Evolutionary conservation across 2,797 vertebrate species (phyloP).

Genomic region (Stomatorhinus walkeri): DNA sequence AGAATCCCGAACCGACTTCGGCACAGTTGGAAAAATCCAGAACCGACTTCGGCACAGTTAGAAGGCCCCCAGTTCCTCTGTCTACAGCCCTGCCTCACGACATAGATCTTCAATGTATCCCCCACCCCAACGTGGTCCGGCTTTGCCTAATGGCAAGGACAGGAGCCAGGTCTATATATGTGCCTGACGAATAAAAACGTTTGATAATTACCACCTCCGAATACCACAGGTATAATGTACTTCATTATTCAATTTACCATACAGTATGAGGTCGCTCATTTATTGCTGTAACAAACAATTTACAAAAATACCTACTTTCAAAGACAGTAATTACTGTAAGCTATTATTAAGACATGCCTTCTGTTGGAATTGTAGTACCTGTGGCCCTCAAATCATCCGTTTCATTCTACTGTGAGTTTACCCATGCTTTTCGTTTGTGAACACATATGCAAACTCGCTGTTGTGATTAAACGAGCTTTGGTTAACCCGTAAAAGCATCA

Average conservation of each 20-base stretch:
- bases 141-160: constrained; percentile 56
- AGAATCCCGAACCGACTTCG: no score
- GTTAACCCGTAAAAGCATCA: background rate
- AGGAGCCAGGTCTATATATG: constrained; percentile 24
- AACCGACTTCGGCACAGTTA: constrained; percentile 28
- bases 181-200: constrained; percentile 36
- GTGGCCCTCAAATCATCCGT: background rate
- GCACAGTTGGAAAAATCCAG: no score
- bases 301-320: constrained; percentile 32
- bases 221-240: constrained; percentile 27
- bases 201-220: constrained; percentile 31
- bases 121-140: constrained; percentile 29
- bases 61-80: constrained; percentile 35
- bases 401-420: background rate
- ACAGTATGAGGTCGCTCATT: constrained; percentile 35
- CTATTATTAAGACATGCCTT: background rate
- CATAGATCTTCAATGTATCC: constrained; percentile 48
- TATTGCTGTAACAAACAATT: constrained; percentile 33
- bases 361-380: background rate
- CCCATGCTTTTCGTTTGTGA: background rate
- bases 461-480: background rate
- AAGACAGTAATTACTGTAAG: background rate
- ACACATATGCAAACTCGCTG: background rate
- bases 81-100: constrained; percentile 42
- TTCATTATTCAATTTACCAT: constrained; percentile 41